These are phyloP conservation scores for Chrosomus eos DNA, from an alignment of 2,797 vertebrate species.

Conservation along the genomic window DNA sequence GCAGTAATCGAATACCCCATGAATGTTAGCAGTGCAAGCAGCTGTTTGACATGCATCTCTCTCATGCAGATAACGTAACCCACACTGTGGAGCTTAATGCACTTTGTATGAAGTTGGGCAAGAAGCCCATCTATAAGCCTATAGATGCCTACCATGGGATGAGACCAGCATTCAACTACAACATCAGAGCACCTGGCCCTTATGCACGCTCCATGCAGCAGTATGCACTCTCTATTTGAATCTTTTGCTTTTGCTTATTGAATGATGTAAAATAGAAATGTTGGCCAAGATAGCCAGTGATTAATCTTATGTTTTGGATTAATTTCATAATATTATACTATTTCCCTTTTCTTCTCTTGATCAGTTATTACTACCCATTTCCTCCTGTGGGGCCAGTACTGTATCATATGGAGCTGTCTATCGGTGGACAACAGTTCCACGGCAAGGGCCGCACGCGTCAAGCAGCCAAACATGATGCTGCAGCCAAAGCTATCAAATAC, in stretches of 20 bases:
- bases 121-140: slow-evolving; percentile 96
- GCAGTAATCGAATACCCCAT: background rate
- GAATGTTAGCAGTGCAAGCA: background rate
- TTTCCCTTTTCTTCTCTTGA: slow-evolving; percentile 29
- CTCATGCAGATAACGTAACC: slow-evolving; percentile 84
- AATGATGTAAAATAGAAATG: background rate
- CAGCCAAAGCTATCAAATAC: slow-evolving; percentile 91
- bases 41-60: slow-evolving; percentile 45
- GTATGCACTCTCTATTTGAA: slow-evolving; percentile 62
- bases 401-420: slow-evolving; percentile 95
- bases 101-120: slow-evolving; percentile 96
- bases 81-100: slow-evolving; percentile 95
- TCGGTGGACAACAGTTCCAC: slow-evolving; percentile 95
- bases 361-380: slow-evolving; percentile 98
- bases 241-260: background rate
- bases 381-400: slow-evolving; percentile 90
- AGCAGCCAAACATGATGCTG: slow-evolving; percentile 93
- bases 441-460: slow-evolving; percentile 96
- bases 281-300: background rate
- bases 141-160: slow-evolving; percentile 92
- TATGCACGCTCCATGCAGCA: slow-evolving; percentile 85
- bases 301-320: background rate
- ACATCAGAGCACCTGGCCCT: slow-evolving; percentile 81
- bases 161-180: slow-evolving; percentile 94
- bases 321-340: background rate